Evolutionary conservation across 2,797 vertebrate genomes (phyloP), one percentile per base, ranked within the genome.

Genomic region (Channa striata): DNA sequence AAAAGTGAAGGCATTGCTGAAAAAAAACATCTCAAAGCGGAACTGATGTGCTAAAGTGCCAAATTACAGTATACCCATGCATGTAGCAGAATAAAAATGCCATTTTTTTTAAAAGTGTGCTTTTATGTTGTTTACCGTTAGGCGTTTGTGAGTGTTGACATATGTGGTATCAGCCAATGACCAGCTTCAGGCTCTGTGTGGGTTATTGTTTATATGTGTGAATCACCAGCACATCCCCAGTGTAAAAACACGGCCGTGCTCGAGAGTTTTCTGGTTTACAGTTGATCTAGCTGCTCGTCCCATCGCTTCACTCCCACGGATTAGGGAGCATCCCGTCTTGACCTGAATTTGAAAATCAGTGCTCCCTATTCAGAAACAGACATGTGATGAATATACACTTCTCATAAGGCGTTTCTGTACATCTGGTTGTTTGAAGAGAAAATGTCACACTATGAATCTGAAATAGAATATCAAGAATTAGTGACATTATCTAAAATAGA

Each of bases 251-350:
- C 64, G 77, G 59, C 51, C 54, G 11, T 11, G 37, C 48, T 58
- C 49, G 21, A 56, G 62, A 56, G 47, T 75, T 82, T 83, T 74
- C 67, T 81, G 78, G 77, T 86, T 85, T 59, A 77, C 49, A 47
- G 70, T 58, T 75, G 83, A 89, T 86, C 82, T 77, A 88, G 70
- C 74, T 25, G 61, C 78, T 77, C 8, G 42, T 72, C 61, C 48
- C 79, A n/a, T 77, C 72, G 33, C 75, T 80, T 82, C 82, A 63
- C 71, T 85, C 78, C 60, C 72, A 43, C 16, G 51, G 89, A 90
- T 92, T 90, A 90, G 37, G 56, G 25, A 74, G 77, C 75, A 75
- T 85, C 81, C 72, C 10, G 30, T 84, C 85, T 89, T 91, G 85
- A 92, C 85, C 89, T 89, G 80, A 79, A 91, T 91, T 80, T 62